Evolutionary conservation across 2,797 vertebrate genomes (phyloP).

Genomic region (Lophius americanus): DNA sequence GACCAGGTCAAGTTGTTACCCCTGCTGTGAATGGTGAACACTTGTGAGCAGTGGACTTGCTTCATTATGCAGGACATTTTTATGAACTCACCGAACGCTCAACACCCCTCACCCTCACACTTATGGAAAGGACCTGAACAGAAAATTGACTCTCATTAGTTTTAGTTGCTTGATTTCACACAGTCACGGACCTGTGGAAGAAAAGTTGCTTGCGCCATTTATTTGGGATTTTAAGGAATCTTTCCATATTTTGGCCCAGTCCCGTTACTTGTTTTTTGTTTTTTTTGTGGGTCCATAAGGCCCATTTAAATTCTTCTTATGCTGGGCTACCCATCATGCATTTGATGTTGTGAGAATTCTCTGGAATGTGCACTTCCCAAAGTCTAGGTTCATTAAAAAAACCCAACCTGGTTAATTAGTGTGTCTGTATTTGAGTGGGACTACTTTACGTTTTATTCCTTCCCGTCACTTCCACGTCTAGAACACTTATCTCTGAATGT

Average conservation of each 20-base stretch:
- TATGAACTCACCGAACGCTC: slow-evolving; percentile 67
- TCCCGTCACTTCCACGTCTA: neutral
- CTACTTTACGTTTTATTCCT: slow-evolving; percentile 39
- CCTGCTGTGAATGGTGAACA: slow-evolving; percentile 19
- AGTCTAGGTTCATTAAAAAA: slow-evolving; percentile 69
- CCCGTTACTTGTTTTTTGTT: slow-evolving; percentile 18
- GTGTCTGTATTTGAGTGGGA: slow-evolving; percentile 50
- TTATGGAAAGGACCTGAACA: slow-evolving; percentile 33
- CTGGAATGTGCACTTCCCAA: slow-evolving; percentile 73
- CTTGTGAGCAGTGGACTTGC: slow-evolving; percentile 41
- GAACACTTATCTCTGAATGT: slow-evolving; percentile 35
- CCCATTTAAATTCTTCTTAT: slow-evolving; percentile 61
- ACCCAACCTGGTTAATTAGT: slow-evolving; percentile 76
- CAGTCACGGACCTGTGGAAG: slow-evolving; percentile 59
- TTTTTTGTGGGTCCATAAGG: slow-evolving; percentile 24
- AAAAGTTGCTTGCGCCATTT: slow-evolving; percentile 60
- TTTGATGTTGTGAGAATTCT: slow-evolving; percentile 66
- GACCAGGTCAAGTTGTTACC: neutral
- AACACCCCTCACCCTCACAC: slow-evolving; percentile 18
- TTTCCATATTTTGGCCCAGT: slow-evolving; percentile 34
- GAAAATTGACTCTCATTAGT: slow-evolving; percentile 70
- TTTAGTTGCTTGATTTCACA: slow-evolving; percentile 46
- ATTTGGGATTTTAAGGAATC: slow-evolving; percentile 52
- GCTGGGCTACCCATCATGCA: slow-evolving; percentile 52
- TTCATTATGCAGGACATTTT: slow-evolving; percentile 48